phyloP scores from a whole-genome alignment of 1,140 invertebrate genomes.

The Apis mellifera region DNA sequence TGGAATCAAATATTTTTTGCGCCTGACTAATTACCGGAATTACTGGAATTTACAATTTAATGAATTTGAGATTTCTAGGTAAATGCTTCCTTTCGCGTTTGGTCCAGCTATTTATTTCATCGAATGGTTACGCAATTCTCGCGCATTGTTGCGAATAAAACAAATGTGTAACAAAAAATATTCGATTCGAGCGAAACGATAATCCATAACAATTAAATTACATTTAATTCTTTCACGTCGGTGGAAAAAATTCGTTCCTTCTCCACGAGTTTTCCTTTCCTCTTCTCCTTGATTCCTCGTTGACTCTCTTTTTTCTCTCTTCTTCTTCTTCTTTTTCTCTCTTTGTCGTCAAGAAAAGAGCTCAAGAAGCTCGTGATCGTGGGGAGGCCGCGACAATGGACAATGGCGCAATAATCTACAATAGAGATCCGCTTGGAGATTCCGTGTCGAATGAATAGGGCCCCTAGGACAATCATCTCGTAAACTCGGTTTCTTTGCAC shows the following conservation, averaged over 20 bases:
- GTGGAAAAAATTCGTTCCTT: not conserved
- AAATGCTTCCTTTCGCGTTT: not conserved
- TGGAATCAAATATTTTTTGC: slow-evolving; percentile 8
- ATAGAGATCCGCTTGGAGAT: slow-evolving; percentile 73
- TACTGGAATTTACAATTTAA: not conserved
- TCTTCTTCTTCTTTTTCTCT: not conserved
- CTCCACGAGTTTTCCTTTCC: not conserved
- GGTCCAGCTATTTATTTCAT: not conserved
- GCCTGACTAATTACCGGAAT: not conserved
- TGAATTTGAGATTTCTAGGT: not conserved
- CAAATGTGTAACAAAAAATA: too few species aligned
- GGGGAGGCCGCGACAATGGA: slow-evolving; percentile 68
- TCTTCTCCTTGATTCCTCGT: slow-evolving; percentile 2
- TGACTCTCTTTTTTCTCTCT: not conserved
- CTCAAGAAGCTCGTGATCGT: slow-evolving; percentile 42
- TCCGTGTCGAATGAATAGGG: slow-evolving; percentile 71
- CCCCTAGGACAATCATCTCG: slow-evolving; percentile 73
- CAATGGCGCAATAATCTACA: slow-evolving; percentile 75
- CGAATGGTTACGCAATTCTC: too few species aligned
- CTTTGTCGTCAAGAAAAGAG: slow-evolving; percentile 34
- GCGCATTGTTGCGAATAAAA: too few species aligned
- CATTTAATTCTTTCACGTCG: not conserved
- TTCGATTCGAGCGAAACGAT: too few species aligned
- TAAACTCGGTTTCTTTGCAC: slow-evolving; percentile 71
- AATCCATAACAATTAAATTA: too few species aligned